These are phyloP conservation scores for Redunca redunca DNA, from an alignment of 2,113 vertebrate genomes.

Conservation along the genomic window DNA sequence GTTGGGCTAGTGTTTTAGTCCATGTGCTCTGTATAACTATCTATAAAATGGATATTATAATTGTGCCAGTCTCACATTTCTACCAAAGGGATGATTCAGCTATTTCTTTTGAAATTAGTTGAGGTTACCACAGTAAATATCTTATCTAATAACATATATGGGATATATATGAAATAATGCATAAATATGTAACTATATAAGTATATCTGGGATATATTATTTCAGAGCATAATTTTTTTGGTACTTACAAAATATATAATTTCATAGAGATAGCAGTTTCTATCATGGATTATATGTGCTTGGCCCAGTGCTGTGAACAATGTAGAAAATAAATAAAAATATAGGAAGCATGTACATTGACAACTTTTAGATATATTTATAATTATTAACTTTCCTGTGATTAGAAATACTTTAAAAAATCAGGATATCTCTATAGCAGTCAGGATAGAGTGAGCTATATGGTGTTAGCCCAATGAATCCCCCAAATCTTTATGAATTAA, in stretches of 20 bases:
- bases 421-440: background rate
- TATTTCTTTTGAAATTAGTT: background rate
- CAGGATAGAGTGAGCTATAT: background rate
- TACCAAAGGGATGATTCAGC: background rate
- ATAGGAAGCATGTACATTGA: background rate
- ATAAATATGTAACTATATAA: background rate
- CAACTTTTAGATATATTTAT: background rate
- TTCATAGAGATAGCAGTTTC: background rate
- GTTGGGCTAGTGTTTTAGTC: background rate
- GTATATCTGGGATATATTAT: background rate
- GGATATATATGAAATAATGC: background rate
- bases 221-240: background rate
- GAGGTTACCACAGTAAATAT: background rate
- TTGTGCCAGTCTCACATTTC: background rate
- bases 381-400: background rate
- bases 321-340: background rate
- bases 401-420: background rate
- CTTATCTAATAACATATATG: background rate
- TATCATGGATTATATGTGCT: background rate
- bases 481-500: background rate
- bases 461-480: background rate
- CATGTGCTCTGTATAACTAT: background rate
- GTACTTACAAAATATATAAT: background rate
- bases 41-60: background rate
- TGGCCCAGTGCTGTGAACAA: background rate